phyloP scores from a whole-genome alignment of 64 coral and sea anemone species.

The Montipora foliosa region DNA sequence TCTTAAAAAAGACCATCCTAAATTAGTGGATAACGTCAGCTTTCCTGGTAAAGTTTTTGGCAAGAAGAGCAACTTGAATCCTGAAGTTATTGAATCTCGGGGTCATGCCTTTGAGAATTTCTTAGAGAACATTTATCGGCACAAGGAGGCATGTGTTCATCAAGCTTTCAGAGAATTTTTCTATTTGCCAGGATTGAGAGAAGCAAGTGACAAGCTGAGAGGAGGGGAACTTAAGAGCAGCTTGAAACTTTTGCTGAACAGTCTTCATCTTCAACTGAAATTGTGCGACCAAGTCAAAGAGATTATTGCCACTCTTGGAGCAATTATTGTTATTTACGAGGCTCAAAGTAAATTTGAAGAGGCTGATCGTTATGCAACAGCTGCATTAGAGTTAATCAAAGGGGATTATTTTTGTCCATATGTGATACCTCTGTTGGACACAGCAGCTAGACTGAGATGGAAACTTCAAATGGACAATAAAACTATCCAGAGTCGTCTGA shows the following conservation, averaged over 20 bases:
- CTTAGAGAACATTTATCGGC: slow-evolving; percentile 68
- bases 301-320: slow-evolving; percentile 86
- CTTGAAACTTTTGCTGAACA: slow-evolving; percentile 86
- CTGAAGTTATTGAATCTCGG: slow-evolving; percentile 67
- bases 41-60: slow-evolving; percentile 96
- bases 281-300: slow-evolving; percentile 80
- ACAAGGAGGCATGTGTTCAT: slow-evolving; percentile 61
- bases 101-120: slow-evolving; percentile 81
- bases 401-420: slow-evolving; percentile 67
- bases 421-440: slow-evolving; percentile 88
- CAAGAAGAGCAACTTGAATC: slow-evolving; percentile 73
- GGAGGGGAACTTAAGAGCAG: slow-evolving; percentile 83
- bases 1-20: slow-evolving; percentile 82
- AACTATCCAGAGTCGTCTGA: slow-evolving; percentile 62
- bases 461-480: slow-evolving; percentile 77
- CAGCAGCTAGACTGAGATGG: slow-evolving; percentile 62
- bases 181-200: slow-evolving; percentile 78
- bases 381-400: slow-evolving; percentile 77
- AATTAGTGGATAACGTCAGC: slow-evolving; percentile 64
- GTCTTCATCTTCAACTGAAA: slow-evolving; percentile 94
- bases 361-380: slow-evolving; percentile 84
- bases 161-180: slow-evolving; percentile 92
- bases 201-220: slow-evolving; percentile 82
- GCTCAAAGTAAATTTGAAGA: slow-evolving; percentile 79
- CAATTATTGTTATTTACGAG: slow-evolving; percentile 84